Evolutionary conservation across 2,888 invertebrate genomes (phyloP).

Genomic region (Nomada hirtipes): DNA sequence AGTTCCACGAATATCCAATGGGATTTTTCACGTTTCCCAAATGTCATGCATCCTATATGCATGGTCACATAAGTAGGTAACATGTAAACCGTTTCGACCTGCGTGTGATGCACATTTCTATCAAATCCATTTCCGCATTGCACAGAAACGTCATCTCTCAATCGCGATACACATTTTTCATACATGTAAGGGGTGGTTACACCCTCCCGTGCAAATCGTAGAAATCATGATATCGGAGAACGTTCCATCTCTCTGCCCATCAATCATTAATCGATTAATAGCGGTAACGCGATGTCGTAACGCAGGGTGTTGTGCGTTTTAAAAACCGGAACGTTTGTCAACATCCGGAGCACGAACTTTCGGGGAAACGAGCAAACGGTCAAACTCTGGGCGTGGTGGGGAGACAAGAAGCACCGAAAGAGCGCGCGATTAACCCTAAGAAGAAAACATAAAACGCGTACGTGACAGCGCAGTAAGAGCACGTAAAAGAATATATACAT

Average conservation of each 20-base stretch:
- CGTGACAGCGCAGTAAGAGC: not conserved
- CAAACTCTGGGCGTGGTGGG: conserved; percentile 72
- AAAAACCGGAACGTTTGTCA: conserved; percentile 18
- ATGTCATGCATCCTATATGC: no score
- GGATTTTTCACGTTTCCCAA: no score
- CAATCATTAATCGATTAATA: not conserved
- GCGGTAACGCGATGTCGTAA: no score
- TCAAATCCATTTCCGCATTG: not conserved
- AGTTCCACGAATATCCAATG: no score
- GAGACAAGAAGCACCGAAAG: conserved; percentile 51
- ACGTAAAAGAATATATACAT: no score
- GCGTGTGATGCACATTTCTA: no score
- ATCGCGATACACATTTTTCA: not conserved
- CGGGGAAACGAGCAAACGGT: conserved; percentile 50
- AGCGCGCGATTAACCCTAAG: conserved; percentile 44
- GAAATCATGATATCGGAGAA: not conserved
- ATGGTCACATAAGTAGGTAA: no score
- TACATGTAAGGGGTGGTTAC: not conserved
- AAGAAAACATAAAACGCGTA: not conserved
- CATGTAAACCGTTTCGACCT: no score
- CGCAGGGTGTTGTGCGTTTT: not conserved
- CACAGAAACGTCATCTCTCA: not conserved
- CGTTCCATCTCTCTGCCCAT: not conserved
- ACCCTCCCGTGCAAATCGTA: not conserved
- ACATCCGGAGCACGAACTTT: conserved; percentile 35